These are phyloP conservation scores for Thyatira batis DNA, from an alignment of 2,888 invertebrate species.

Conservation along the genomic window DNA sequence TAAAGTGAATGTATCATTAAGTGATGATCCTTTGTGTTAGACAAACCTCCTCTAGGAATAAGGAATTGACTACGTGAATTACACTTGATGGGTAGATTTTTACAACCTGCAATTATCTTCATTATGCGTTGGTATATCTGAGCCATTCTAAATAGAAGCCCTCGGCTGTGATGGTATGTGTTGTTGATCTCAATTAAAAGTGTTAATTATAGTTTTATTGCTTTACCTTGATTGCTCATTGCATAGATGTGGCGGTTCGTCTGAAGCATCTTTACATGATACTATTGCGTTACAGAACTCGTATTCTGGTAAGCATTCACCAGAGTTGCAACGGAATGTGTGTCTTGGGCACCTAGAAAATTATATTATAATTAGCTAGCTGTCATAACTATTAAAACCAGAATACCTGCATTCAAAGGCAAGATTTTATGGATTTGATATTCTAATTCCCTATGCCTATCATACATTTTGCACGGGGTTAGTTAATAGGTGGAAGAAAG, in stretches of 20 bases:
- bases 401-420: no score
- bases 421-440: no score
- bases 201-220: background rate
- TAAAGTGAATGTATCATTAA: background rate
- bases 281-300: constrained; percentile 96
- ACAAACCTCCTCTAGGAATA: background rate
- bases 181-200: background rate
- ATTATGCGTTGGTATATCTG: background rate
- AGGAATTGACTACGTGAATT: background rate
- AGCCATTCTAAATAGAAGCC: background rate
- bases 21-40: background rate
- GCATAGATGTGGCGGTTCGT: constrained; percentile 92
- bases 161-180: background rate
- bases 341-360: constrained; percentile 87
- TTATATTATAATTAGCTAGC: no score
- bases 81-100: background rate
- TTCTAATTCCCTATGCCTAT: no score
- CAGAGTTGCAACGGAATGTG: constrained; percentile 92
- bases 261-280: constrained; percentile 93
- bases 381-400: constrained; percentile 1
- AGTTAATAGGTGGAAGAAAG: no score
- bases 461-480: no score
- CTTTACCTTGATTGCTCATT: constrained; percentile 81
- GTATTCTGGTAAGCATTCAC: constrained; percentile 93
- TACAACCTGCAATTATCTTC: background rate